Conservation (phyloP, 2,113 vertebrate species). For the Oxyruncus cristatus region DNA sequence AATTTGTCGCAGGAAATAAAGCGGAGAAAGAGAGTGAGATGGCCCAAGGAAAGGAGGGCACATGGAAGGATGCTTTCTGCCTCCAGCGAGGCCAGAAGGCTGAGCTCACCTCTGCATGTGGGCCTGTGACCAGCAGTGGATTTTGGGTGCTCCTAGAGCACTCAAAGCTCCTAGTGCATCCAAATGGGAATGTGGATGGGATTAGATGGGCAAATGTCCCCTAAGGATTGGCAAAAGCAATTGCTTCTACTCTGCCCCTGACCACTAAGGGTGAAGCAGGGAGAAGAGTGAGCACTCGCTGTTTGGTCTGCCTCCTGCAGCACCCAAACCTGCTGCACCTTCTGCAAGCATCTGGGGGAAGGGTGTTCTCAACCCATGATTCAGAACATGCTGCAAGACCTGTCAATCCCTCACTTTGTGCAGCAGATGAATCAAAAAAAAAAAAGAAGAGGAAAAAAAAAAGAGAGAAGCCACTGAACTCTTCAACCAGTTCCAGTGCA, state of each 20-base stretch:
- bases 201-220: neutral
- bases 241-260: neutral
- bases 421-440: neutral
- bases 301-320: neutral
- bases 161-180: too few relatives aligned
- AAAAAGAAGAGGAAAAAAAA: fast-evolving
- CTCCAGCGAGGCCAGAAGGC: fast-evolving
- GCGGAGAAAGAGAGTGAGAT: neutral
- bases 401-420: fast-evolving
- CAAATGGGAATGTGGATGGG: fast-evolving
- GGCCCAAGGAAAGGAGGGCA: neutral
- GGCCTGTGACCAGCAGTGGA: fast-evolving
- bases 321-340: neutral
- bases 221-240: neutral
- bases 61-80: neutral
- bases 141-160: neutral
- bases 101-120: fast-evolving
- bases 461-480: neutral
- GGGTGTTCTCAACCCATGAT: neutral
- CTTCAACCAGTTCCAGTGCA: neutral
- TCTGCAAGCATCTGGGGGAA: neutral
- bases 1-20: slow-evolving; percentile 7
- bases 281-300: neutral
- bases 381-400: neutral
- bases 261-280: fast-evolving